Evolutionary conservation across 2,113 vertebrate genomes (phyloP).

Genomic region (Raja brachyura): DNA sequence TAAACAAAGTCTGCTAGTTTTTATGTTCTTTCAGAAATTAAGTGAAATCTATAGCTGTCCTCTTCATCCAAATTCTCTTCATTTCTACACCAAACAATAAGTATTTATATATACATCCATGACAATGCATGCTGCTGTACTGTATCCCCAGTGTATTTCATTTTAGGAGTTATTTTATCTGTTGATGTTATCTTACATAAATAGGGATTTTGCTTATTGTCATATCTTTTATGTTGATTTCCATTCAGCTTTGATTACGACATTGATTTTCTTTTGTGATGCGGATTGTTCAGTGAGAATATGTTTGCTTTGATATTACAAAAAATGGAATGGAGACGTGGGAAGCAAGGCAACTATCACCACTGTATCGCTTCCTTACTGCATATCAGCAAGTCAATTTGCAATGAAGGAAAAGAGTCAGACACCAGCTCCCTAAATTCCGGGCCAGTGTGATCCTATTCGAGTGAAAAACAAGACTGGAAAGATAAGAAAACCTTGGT

Average conservation of each 20-base stretch:
- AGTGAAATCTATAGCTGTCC: not conserved
- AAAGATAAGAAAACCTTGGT: no score
- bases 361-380: not conserved
- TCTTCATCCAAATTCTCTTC: not conserved
- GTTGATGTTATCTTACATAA: not conserved
- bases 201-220: not conserved
- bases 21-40: not conserved
- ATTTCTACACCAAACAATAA: not conserved
- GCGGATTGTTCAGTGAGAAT: not conserved
- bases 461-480: no score
- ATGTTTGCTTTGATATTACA: not conserved
- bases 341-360: not conserved
- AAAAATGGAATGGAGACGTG: not conserved
- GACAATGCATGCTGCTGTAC: not conserved
- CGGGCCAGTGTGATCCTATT: no score
- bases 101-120: not conserved
- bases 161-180: not conserved
- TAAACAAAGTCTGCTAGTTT: not conserved
- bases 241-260: not conserved
- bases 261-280: not conserved
- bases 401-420: not conserved
- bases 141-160: not conserved
- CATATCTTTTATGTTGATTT: not conserved
- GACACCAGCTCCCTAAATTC: not conserved
- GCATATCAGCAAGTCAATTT: not conserved